Evolutionary conservation across 2,888 invertebrate species (phyloP).

Genomic region (Parnassius orleans): DNA sequence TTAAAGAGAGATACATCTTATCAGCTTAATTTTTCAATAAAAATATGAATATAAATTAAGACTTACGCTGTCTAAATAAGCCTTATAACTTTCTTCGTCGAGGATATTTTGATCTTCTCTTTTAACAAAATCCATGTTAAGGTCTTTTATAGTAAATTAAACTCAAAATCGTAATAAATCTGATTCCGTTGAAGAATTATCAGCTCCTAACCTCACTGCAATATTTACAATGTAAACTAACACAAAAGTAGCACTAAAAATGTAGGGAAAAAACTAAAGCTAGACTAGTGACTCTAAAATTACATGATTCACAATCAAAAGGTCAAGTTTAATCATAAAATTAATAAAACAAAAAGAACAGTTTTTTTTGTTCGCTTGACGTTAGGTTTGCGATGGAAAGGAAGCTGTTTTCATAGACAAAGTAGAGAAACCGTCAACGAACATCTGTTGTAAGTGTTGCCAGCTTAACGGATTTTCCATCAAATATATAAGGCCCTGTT

Average conservation of each 20-base stretch:
- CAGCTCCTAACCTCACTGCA: constrained; percentile 57
- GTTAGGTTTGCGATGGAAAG: constrained; percentile 57
- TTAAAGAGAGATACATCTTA: too few relatives aligned
- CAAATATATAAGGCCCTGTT: too few relatives aligned
- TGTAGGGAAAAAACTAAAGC: constrained; percentile 36
- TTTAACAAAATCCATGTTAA: constrained; percentile 71
- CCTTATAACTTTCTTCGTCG: constrained; percentile 67
- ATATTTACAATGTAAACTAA: constrained; percentile 41
- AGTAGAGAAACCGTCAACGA: constrained; percentile 52
- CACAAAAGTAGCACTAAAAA: constrained; percentile 38
- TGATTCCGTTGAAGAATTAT: constrained; percentile 42
- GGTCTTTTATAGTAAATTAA: constrained; percentile 13
- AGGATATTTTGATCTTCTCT: constrained; percentile 62
- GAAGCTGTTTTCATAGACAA: constrained; percentile 59
- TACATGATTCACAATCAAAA: constrained; percentile 39
- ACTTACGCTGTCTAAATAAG: constrained; percentile 69
- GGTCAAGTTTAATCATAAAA: constrained; percentile 39
- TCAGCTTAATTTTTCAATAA: background rate
- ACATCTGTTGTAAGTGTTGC: constrained; percentile 51
- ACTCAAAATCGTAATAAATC: constrained; percentile 30
- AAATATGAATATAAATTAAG: constrained; percentile 15
- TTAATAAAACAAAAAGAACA: constrained; percentile 39
- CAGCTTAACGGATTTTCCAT: background rate
- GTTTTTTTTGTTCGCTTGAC: constrained; percentile 49
- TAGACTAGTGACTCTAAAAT: constrained; percentile 38